Evolutionary conservation across 2,797 vertebrate genomes (phyloP).

Genomic region (Molossus alvarezi): DNA sequence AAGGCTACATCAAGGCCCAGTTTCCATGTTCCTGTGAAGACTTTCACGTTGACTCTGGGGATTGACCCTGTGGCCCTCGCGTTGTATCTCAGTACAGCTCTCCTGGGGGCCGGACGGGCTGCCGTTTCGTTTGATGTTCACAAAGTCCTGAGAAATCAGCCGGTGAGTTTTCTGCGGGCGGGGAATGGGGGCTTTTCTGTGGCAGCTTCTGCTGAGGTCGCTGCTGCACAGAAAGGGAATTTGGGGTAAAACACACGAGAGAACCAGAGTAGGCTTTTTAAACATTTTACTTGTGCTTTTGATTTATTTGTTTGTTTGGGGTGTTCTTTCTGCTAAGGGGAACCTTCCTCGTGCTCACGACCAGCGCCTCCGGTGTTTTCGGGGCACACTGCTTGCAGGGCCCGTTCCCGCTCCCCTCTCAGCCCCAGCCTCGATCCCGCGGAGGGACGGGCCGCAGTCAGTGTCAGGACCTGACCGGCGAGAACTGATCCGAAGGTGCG

Average conservation of each 20-base stretch:
- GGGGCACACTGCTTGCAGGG: fast-evolving
- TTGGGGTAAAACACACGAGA: background rate
- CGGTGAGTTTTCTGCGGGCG: background rate
- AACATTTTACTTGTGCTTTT: background rate
- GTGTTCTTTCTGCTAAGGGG: background rate
- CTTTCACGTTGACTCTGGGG: background rate
- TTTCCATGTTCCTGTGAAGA: fast-evolving
- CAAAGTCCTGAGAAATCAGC: background rate
- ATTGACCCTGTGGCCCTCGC: background rate
- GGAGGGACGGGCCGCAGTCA: background rate
- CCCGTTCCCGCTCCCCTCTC: background rate
- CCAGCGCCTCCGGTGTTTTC: background rate
- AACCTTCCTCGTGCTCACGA: background rate
- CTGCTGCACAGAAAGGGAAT: background rate
- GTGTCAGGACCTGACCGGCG: background rate
- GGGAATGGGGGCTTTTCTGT: fast-evolving
- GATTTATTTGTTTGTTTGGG: background rate
- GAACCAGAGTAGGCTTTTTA: background rate
- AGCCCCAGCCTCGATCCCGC: background rate
- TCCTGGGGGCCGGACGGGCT: background rate
- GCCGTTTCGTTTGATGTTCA: background rate
- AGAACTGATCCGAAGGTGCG: background rate
- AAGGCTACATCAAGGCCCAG: background rate
- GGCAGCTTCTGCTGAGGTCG: background rate
- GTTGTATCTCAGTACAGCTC: background rate